phyloP scores from a whole-genome alignment of 2,797 vertebrate species.

The Channallabes apus region DNA sequence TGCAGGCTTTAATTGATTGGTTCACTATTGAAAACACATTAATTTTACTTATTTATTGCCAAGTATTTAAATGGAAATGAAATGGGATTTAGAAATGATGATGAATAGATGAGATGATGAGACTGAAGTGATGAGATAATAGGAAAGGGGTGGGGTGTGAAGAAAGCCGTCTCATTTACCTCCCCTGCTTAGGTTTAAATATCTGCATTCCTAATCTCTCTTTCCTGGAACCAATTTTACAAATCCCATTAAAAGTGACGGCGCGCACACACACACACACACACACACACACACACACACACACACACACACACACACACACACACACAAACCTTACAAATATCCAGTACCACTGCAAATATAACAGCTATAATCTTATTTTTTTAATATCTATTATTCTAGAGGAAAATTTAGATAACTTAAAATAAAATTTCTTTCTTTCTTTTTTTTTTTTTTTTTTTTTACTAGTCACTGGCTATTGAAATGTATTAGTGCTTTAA shows the following conservation, averaged over 20 bases:
- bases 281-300: too few species aligned
- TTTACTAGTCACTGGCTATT: not conserved
- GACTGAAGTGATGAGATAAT: conserved; percentile 37
- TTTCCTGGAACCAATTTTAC: conserved; percentile 61
- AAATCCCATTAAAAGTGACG: conserved; percentile 54
- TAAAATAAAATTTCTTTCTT: too few species aligned
- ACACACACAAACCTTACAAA: too few species aligned
- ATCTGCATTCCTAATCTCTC: conserved; percentile 56
- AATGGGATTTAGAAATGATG: conserved; percentile 38
- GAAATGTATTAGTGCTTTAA: not conserved
- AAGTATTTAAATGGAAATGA: conserved; percentile 18
- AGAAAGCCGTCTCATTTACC: conserved; percentile 19
- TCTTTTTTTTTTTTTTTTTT: not conserved
- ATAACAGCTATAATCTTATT: too few species aligned
- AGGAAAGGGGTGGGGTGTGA: conserved; percentile 31
- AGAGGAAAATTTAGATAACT: not conserved
- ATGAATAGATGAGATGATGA: not conserved
- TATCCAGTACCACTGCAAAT: not conserved
- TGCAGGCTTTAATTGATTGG: conserved; percentile 27
- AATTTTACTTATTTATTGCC: conserved; percentile 43
- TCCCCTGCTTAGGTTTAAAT: conserved; percentile 45
- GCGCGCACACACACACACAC: conserved; percentile 33
- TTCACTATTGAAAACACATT: conserved; percentile 34
- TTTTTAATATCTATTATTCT: too few species aligned
- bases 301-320: too few species aligned